A percentile compares a stretch with the other conserved stretches of the same genome.
Evolutionary conservation across 1,140 invertebrate genomes (phyloP).

Genomic region (Thaumetopoea pityocampa): DNA sequence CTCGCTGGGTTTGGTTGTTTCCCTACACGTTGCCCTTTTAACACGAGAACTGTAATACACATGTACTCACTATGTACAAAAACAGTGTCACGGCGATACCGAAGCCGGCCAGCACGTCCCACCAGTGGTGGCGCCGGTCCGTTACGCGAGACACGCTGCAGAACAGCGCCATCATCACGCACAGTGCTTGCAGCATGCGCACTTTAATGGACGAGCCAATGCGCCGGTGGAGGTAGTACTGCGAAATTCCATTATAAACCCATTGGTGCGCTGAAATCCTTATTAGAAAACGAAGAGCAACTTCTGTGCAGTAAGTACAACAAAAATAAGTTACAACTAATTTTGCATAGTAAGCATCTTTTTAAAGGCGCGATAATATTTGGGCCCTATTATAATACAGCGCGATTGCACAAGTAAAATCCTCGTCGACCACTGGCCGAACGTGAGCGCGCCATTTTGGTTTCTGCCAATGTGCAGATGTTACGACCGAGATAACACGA

Average conservation of each 20-base stretch:
- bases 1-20: too few relatives aligned
- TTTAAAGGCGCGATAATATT: too few relatives aligned
- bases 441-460: too few relatives aligned
- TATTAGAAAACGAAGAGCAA: not conserved
- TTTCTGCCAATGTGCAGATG: too few relatives aligned
- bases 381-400: too few relatives aligned
- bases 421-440: too few relatives aligned
- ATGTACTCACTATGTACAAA: slow-evolving; percentile 45
- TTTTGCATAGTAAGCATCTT: too few relatives aligned
- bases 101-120: slow-evolving; percentile 82
- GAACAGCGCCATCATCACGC: slow-evolving; percentile 18
- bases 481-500: too few relatives aligned
- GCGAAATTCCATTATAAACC: slow-evolving; percentile 1
- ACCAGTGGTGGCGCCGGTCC: slow-evolving; percentile 86
- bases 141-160: slow-evolving; percentile 78
- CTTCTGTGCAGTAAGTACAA: too few relatives aligned
- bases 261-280: not conserved
- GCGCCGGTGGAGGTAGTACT: slow-evolving; percentile 47
- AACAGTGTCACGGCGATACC: slow-evolving; percentile 64
- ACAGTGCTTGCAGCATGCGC: slow-evolving; percentile 16
- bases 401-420: too few relatives aligned
- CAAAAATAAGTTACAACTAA: too few relatives aligned
- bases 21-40: too few relatives aligned
- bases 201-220: not conserved
- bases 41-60: slow-evolving; percentile 1